phyloP scores from a whole-genome alignment of 2,888 invertebrate genomes.

The Cryptus armator region DNA sequence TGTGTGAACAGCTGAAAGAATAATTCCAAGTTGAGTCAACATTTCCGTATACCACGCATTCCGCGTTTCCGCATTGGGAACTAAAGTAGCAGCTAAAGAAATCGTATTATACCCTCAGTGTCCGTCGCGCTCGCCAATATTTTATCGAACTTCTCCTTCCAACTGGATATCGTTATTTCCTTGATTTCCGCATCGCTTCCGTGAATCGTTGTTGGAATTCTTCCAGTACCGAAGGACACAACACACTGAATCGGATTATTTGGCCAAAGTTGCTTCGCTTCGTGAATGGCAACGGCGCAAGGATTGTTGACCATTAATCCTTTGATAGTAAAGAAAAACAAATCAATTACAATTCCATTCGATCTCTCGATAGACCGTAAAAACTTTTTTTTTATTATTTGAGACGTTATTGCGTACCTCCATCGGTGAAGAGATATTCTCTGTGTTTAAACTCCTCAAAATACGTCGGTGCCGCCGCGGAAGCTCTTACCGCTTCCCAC shows the following conservation, averaged over 20 bases:
- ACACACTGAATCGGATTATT: slow-evolving; percentile 91
- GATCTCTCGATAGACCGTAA: too few species aligned
- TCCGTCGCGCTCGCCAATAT: slow-evolving; percentile 95
- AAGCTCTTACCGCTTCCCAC: slow-evolving; percentile 95
- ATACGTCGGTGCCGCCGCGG: slow-evolving; percentile 96
- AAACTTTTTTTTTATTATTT: neutral
- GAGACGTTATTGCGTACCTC: slow-evolving; percentile 84
- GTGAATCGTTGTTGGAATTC: slow-evolving; percentile 84
- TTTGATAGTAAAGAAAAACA: slow-evolving; percentile 76
- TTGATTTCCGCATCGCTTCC: slow-evolving; percentile 73
- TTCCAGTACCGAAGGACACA: slow-evolving; percentile 93
- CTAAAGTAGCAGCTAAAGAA: neutral
- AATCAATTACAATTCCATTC: neutral
- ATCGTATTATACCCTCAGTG: slow-evolving; percentile 89
- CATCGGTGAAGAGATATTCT: slow-evolving; percentile 88
- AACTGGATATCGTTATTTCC: slow-evolving; percentile 86
- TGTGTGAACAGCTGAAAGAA: slow-evolving; percentile 90
- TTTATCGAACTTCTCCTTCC: slow-evolving; percentile 93
- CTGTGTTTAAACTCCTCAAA: slow-evolving; percentile 93
- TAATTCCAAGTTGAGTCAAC: neutral
- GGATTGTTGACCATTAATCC: slow-evolving; percentile 96
- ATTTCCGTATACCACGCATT: neutral
- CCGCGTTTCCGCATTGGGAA: neutral
- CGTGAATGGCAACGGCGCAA: slow-evolving; percentile 94
- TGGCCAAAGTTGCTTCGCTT: slow-evolving; percentile 94